Base-by-base conservation (phyloP, 2,113 vertebrate genomes). In the Brachirus orientalis region DNA sequence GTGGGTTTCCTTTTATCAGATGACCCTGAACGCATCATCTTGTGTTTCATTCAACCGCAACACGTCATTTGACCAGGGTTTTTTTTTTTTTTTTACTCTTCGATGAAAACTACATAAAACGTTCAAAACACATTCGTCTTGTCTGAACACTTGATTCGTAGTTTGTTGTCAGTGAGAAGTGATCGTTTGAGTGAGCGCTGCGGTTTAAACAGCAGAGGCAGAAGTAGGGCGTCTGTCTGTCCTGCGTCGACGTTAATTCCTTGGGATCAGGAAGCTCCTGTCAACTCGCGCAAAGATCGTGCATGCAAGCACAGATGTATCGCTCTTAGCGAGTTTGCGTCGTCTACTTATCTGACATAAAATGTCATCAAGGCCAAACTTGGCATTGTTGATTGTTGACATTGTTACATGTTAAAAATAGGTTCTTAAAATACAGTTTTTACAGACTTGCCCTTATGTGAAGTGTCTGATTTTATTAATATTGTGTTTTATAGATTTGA, bases 221-320 rank as follows among this genome's bases (percentile, higher is more conserved):
- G n/a, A 56, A n/a, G 22, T 7, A 55, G 38, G 43, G 28, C 43
- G 63, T 46, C 45, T 54, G 63, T 46, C 45, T 54, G 51, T 61
- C 28, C 36, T 52, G 8, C 65, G 71, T 33, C 60, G 54, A 53
- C 35, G 14, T 4, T 47, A 41, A 73, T 67, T 61, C 70, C 61
- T 35, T 33, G 55, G 80, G 74, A 78, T 71, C 72, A 77, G 82
- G 77, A 89, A 88, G 65, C 68, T 56, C 48, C 78, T 79, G 80
- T 86, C 81, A 83, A 20, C 48, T 41, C 2, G 45, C 7, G 20
- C 82, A 69, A 59, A 89, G 89, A 86, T 85, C 17, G 60, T 75
- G 1, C 52, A 36, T 1, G 0, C 0, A 0, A 3, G 9, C 6
- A 36, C n/a, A 53, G 74, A 79, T 8, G 12, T 0, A 0, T 56